Evolutionary conservation across 2,113 vertebrate species (phyloP).

Genomic region (Sciurus niger): DNA sequence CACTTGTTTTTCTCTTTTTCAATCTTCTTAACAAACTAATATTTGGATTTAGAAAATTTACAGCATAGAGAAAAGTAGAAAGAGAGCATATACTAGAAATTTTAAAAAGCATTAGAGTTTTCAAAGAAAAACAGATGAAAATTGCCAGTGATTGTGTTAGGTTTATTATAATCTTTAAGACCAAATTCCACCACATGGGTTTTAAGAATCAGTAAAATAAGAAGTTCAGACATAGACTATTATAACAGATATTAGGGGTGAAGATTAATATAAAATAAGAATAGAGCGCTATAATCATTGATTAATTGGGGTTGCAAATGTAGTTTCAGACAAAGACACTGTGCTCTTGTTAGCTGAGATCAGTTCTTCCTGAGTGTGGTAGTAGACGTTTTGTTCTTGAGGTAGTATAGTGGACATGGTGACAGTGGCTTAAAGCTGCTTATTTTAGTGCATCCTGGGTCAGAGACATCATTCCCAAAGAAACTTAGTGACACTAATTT

Average conservation of each 20-base stretch:
- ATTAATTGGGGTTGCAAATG: not conserved
- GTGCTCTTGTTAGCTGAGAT: not conserved
- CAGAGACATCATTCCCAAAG: not conserved
- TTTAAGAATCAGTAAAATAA: not conserved
- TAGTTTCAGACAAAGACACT: not conserved
- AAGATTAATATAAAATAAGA: not conserved
- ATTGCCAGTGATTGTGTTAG: not conserved
- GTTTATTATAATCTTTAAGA: not conserved
- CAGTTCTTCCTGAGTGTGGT: not conserved
- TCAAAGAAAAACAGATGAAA: slow-evolving; percentile 18
- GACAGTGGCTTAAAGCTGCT: not conserved
- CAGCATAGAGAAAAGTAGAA: not conserved
- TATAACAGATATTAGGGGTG: not conserved
- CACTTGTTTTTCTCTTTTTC: not conserved
- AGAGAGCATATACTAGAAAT: not conserved
- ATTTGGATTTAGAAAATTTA: slow-evolving; percentile 36
- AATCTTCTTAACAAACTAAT: not conserved
- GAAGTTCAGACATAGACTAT: not conserved
- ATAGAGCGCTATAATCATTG: not conserved
- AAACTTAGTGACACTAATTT: not conserved
- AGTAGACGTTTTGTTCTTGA: not conserved
- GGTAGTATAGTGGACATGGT: not conserved
- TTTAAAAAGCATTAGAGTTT: not conserved
- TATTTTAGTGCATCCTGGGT: not conserved
- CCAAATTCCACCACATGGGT: not conserved